A percentile compares a stretch with the other conserved stretches of the same genome.
Evolutionary conservation across 2,888 invertebrate genomes (phyloP).

Genomic region (Spodoptera littoralis): DNA sequence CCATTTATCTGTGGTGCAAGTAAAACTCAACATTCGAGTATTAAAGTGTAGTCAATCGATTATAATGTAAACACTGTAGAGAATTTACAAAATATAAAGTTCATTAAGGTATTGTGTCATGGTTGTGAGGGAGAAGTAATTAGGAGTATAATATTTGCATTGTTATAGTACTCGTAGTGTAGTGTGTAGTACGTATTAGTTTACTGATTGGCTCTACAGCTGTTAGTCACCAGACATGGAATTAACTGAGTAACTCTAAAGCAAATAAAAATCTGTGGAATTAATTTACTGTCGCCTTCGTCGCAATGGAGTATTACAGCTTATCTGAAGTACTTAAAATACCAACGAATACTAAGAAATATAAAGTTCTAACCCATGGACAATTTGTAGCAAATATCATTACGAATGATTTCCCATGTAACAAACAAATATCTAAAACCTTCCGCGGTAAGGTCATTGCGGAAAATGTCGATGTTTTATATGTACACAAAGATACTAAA

Average conservation of each 20-base stretch:
- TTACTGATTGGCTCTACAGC: slow-evolving; percentile 30
- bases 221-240: slow-evolving; percentile 40
- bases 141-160: too few species aligned
- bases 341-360: background rate
- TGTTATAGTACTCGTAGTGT: background rate
- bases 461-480: slow-evolving; percentile 13
- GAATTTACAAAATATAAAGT: background rate
- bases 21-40: slow-evolving; percentile 26
- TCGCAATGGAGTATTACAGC: background rate
- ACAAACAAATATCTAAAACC: slow-evolving; percentile 4
- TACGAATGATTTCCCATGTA: background rate
- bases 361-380: too few species aligned
- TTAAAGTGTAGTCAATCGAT: slow-evolving; percentile 20
- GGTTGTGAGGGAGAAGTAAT: too few species aligned
- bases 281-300: slow-evolving; percentile 7
- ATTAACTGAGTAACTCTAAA: slow-evolving; percentile 25
- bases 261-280: slow-evolving; percentile 27
- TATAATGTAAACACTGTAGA: background rate
- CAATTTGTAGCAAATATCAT: too few species aligned
- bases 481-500: slow-evolving; percentile 7
- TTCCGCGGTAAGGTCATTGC: slow-evolving; percentile 15
- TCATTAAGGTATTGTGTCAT: background rate
- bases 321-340: background rate
- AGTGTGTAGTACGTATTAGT: slow-evolving; percentile 25
- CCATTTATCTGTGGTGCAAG: slow-evolving; percentile 42